Base-by-base conservation (phyloP, 92 coral and sea anemone species). In the Isaurus tuberculatus region DNA sequence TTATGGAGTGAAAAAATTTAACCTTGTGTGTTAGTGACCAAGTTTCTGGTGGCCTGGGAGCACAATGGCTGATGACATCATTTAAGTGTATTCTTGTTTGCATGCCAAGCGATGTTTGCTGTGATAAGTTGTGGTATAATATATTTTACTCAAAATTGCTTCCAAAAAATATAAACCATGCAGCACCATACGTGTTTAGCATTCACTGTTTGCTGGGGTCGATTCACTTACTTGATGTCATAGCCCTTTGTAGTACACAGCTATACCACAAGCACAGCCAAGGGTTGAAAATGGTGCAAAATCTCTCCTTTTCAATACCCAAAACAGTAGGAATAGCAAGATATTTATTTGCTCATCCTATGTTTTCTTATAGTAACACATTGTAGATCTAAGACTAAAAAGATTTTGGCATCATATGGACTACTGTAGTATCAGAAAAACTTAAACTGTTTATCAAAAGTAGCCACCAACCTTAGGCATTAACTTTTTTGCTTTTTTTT, bases 361-460 rank as follows among this genome's bases (percentile, higher is more conserved):
- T 51, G 60, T 51, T 51, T 51, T 51, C 60, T 14, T 51, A 51
- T 51, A 51, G 60, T 51, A 51, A 51, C 69, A 64, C 19, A 25
- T 64, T 64, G 69, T 64, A 64, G 69, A 64, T 64, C 69, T 6
- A 64, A 64, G 69, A 64, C 69, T 64, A 64, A 64, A 64, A 64
- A 64, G 69, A 64, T 64, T 64, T 64, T 64, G 69, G 69, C 69
- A 64, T 64, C 69, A 64, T 64, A 64, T 51, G 60, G 60, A 51
- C 60, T 51, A n/a, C n/a, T n/a, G n/a, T n/a, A 51, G 25, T 51
- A 8, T 51, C 60, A 51, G 60, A 51, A 51, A 51, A 51, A 51
- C 60, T 51, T 51, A 51, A 51, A 51, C 60, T 51, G 60, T 51
- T 51, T 51, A 51, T 51, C 60, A 51, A 51, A 51, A 51, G 60